Base-by-base conservation (phyloP, 2,888 invertebrate species). In the Dynastes hyllus region DNA sequence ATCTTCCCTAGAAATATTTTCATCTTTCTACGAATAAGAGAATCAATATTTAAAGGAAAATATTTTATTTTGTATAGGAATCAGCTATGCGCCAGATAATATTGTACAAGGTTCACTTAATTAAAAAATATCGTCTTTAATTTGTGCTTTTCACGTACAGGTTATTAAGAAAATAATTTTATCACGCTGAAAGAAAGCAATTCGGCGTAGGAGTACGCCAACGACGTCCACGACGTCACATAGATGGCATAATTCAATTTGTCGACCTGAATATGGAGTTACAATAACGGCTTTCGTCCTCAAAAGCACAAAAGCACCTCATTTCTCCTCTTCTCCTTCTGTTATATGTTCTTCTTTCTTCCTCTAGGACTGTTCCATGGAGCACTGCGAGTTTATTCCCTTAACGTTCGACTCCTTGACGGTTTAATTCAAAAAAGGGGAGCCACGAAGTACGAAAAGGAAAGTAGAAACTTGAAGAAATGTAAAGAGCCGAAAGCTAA, bases 401-500 rank as follows among this genome's bases (percentile, higher is more conserved):
- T 50, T 29, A 51, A 51, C 69, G 69, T 69, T 69, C 51, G 69
- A 69, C 51, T 69, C 40, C 51, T 69, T 69, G 69, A 69, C 69
- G 69, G 27, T 69, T 69, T 69, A 69, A 69, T 69, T 69, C 69
- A 69, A 69, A 69, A 55, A 58, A 22, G 40, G 66, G 22, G 45
- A 67, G 45, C 66, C 66, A 22, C 66, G 66, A 67, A 51, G 29
- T 27, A 27, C 69, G 69, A 51, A 29, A 29, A 11, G 27, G 29
- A 69, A 40, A 9, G 53, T 13, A 29, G 29, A 51, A 51, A 69
- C 69, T 50, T 29, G 51, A 40, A 29, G 69, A 69, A 69, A 69
- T 69, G 69, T 69, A 51, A 69, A 69, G 69, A 69, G 69, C 69
- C 51, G 51, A 51, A 69, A 69, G 69, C 51, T 69, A 51, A 69